Conservation (phyloP, 1,140 invertebrate species). For the Zaprionus tsacasi region DNA sequence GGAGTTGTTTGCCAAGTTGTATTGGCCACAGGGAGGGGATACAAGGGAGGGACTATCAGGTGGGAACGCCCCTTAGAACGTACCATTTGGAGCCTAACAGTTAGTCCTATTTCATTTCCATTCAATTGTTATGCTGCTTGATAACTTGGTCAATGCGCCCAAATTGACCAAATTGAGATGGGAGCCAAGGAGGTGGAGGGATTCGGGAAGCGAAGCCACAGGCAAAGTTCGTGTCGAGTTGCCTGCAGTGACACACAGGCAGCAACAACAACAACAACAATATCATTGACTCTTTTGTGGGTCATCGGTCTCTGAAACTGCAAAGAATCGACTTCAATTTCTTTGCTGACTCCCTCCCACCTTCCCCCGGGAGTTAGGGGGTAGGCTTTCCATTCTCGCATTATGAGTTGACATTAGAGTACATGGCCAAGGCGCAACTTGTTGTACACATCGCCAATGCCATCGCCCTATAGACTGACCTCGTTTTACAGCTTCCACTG, state of each 20-base stretch:
- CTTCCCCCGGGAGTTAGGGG: neutral
- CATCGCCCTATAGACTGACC: constrained; percentile 74
- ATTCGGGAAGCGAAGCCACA: constrained; percentile 2
- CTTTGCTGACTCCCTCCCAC: neutral
- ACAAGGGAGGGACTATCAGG: constrained; percentile 32
- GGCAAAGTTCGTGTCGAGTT: constrained; percentile 42
- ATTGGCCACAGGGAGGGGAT: neutral
- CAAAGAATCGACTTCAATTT: constrained; percentile 8
- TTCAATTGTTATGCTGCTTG: constrained; percentile 46
- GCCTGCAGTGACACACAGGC: constrained; percentile 28
- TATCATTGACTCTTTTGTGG: constrained; percentile 40
- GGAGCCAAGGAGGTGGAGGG: neutral
- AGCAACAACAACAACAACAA: constrained; percentile 14
- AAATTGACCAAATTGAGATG: constrained; percentile 49
- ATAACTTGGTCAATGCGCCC: constrained; percentile 40
- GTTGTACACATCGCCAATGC: constrained; percentile 47
- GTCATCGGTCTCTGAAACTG: constrained; percentile 34
- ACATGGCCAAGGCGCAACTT: constrained; percentile 51
- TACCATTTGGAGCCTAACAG: neutral
- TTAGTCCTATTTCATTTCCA: constrained; percentile 40
- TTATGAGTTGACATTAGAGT: constrained; percentile 65
- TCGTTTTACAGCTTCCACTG: constrained; percentile 39
- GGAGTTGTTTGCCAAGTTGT: constrained; percentile 15
- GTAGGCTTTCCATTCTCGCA: constrained; percentile 29
- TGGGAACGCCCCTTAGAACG: constrained; percentile 43